Percentiles rank a stretch among this genome's conserved stretches.
These are phyloP conservation scores for Acropternis orthonyx DNA, from an alignment of 2,797 vertebrate genomes.

Conservation along the genomic window DNA sequence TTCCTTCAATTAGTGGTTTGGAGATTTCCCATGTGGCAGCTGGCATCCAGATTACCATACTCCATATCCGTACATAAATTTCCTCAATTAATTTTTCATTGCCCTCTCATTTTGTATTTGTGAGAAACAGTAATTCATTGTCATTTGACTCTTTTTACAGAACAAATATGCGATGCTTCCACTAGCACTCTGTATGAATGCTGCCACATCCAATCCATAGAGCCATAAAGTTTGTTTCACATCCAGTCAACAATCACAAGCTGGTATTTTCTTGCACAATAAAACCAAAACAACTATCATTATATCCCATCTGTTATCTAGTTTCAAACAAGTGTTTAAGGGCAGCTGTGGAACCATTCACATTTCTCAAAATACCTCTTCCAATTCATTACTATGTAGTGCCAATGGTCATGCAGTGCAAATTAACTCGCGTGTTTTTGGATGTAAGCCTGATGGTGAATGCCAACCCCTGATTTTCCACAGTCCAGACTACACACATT, in stretches of 20 bases:
- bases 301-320: conserved; percentile 9
- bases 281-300: neutral
- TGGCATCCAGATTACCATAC: neutral
- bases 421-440: neutral
- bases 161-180: neutral
- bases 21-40: neutral
- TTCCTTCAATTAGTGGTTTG: neutral
- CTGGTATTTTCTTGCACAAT: neutral
- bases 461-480: neutral
- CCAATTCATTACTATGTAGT: neutral
- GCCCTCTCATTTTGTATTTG: neutral
- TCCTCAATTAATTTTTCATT: conserved; percentile 2
- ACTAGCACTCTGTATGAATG: neutral
- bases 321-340: neutral
- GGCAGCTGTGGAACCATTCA: neutral
- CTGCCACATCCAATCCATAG: neutral
- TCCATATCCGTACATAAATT: neutral
- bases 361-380: neutral
- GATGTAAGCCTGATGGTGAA: neutral
- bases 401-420: neutral
- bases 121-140: neutral
- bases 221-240: neutral
- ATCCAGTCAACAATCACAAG: neutral
- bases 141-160: neutral
- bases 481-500: neutral